Conservation (phyloP, 35 echinoderm and acorn worm genomes). For the Apostichopus californicus region DNA sequence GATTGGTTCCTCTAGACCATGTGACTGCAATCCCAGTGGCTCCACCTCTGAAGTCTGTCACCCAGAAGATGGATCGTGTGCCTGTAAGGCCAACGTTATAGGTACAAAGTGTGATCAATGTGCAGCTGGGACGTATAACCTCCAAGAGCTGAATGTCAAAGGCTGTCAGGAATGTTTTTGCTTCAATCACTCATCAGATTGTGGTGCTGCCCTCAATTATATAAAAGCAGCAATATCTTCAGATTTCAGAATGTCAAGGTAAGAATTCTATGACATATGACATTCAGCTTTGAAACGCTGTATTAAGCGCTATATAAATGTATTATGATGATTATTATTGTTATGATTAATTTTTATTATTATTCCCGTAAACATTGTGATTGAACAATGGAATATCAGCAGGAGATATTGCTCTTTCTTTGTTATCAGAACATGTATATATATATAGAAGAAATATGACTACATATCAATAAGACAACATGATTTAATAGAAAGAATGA, state of each 20-base stretch:
- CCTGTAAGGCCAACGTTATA: constrained; percentile 74
- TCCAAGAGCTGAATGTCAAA: constrained; percentile 52
- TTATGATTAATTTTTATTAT: too few species aligned
- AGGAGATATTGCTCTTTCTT: too few species aligned
- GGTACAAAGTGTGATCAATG: constrained; percentile 92
- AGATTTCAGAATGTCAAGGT: constrained; percentile 80
- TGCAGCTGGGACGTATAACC: constrained; percentile 68
- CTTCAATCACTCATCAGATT: constrained; percentile 67
- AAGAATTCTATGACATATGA: not conserved
- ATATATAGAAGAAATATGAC: too few species aligned
- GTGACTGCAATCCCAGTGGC: constrained; percentile 75
- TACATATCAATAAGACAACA: too few species aligned
- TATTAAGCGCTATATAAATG: too few species aligned
- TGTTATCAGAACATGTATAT: too few species aligned
- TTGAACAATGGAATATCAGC: too few species aligned
- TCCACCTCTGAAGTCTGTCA: constrained; percentile 60
- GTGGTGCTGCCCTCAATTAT: constrained; percentile 68
- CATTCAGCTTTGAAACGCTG: too few species aligned
- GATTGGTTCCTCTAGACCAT: constrained; percentile 49
- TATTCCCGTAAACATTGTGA: too few species aligned
- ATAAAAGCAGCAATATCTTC: constrained; percentile 53
- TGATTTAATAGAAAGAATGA: too few species aligned
- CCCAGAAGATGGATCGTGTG: constrained; percentile 61
- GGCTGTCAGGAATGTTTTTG: constrained; percentile 96
- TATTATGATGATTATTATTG: too few species aligned